phyloP scores from a whole-genome alignment of 2,113 vertebrate genomes.

The Poeciliopsis turrubarensis region DNA sequence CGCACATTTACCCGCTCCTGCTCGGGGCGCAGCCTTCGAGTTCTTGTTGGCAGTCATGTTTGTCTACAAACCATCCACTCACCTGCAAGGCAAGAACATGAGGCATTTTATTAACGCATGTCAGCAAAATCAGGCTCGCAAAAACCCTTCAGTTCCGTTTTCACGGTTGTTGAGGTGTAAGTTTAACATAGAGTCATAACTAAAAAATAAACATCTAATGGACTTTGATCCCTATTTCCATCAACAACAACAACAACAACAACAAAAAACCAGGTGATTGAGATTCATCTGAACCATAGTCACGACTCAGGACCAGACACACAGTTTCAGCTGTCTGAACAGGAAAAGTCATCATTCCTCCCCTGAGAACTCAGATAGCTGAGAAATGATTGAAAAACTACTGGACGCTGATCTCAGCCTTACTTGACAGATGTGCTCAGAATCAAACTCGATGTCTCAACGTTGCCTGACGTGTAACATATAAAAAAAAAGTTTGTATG shows the following conservation, averaged over 20 bases:
- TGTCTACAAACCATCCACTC: conserved; percentile 80
- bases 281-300: conserved; percentile 28
- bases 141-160: background rate
- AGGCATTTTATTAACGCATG: background rate
- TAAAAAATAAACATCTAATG: background rate
- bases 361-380: background rate
- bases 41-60: conserved; percentile 99
- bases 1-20: conserved; percentile 89
- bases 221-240: background rate
- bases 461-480: background rate
- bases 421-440: too few species aligned
- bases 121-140: background rate
- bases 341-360: background rate
- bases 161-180: background rate
- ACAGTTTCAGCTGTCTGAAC: conserved; percentile 19
- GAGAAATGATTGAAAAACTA: background rate
- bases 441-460: background rate
- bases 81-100: conserved; percentile 77
- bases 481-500: too few species aligned
- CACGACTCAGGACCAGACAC: background rate
- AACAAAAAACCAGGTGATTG: conserved; percentile 8
- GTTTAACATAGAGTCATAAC: background rate
- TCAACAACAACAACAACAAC: background rate
- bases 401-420: too few species aligned
- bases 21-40: conserved; percentile 85